These are phyloP conservation scores for Diplolepis rosae DNA, from an alignment of 2,888 invertebrate species.

Conservation along the genomic window DNA sequence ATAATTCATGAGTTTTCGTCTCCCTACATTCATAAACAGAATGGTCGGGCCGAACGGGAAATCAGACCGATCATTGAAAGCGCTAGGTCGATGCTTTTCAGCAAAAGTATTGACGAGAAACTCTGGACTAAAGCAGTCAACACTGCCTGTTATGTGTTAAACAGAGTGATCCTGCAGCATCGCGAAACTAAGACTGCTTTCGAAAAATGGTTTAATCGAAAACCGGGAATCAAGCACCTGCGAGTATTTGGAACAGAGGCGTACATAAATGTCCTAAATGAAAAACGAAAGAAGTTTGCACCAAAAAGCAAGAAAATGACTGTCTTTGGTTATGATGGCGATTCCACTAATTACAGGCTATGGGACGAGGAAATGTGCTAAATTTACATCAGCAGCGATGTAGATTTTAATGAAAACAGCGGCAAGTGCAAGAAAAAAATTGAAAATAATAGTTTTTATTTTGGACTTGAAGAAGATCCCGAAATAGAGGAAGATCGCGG, in stretches of 20 bases:
- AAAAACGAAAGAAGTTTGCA: slow-evolving; percentile 38
- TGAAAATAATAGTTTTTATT: neutral
- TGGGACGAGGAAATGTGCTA: neutral
- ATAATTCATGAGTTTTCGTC: slow-evolving; percentile 36
- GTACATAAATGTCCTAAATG: slow-evolving; percentile 34
- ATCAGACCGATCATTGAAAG: slow-evolving; percentile 29
- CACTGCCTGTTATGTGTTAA: slow-evolving; percentile 48
- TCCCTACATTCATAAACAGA: slow-evolving; percentile 34
- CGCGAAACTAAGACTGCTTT: slow-evolving; percentile 21
- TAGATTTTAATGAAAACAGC: too few relatives aligned
- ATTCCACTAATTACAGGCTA: slow-evolving; percentile 34
- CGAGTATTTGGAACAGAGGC: slow-evolving; percentile 51
- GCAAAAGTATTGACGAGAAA: neutral
- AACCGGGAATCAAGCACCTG: slow-evolving; percentile 49
- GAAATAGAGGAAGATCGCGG: neutral
- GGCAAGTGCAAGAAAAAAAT: too few relatives aligned
- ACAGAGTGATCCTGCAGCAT: slow-evolving; percentile 46
- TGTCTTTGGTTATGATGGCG: slow-evolving; percentile 34
- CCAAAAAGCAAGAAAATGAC: slow-evolving; percentile 32
- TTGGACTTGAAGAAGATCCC: neutral
- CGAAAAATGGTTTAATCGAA: too few relatives aligned
- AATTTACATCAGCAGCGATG: neutral
- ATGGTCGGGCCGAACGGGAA: too few relatives aligned
- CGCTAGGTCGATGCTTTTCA: slow-evolving; percentile 30
- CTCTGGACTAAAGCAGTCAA: slow-evolving; percentile 55